Conservation (phyloP, 2,113 vertebrate genomes). For the Equus quagga region DNA sequence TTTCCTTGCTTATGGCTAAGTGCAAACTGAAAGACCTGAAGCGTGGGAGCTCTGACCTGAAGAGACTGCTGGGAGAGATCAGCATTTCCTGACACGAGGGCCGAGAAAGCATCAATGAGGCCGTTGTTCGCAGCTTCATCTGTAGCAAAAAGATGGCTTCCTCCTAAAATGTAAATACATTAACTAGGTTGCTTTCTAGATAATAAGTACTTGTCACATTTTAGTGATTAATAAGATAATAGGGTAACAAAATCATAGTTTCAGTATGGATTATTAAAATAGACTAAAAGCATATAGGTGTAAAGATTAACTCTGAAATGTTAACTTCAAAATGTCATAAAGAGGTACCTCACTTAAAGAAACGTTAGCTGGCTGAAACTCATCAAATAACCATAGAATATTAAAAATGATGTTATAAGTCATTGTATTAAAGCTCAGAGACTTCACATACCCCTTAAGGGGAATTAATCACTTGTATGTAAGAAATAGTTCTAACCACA, state of each 20-base stretch:
- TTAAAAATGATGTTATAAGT: background rate
- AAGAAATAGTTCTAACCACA: no score
- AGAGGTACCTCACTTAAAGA: background rate
- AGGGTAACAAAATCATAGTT: background rate
- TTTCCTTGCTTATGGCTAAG: background rate
- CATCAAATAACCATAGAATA: background rate
- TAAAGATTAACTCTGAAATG: slow-evolving; percentile 11
- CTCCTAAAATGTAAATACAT: slow-evolving; percentile 80
- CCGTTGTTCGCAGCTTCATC: slow-evolving; percentile 78
- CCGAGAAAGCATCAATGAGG: slow-evolving; percentile 83
- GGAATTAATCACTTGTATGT: background rate
- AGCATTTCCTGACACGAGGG: slow-evolving; percentile 78
- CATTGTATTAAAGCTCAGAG: background rate
- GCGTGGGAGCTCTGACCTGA: slow-evolving; percentile 82
- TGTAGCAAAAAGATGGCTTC: slow-evolving; percentile 21
- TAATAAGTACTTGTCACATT: background rate
- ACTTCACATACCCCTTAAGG: background rate
- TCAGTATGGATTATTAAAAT: background rate
- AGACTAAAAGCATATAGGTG: background rate
- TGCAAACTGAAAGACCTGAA: background rate
- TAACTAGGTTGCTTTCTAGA: background rate
- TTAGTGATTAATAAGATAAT: background rate
- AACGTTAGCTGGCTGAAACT: background rate
- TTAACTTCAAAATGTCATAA: background rate
- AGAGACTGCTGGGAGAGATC: slow-evolving; percentile 79